Percentiles rank a stretch among this genome's conserved stretches.
Conservation (phyloP, 2,888 invertebrate genomes). For the Xylophagus ater region DNA sequence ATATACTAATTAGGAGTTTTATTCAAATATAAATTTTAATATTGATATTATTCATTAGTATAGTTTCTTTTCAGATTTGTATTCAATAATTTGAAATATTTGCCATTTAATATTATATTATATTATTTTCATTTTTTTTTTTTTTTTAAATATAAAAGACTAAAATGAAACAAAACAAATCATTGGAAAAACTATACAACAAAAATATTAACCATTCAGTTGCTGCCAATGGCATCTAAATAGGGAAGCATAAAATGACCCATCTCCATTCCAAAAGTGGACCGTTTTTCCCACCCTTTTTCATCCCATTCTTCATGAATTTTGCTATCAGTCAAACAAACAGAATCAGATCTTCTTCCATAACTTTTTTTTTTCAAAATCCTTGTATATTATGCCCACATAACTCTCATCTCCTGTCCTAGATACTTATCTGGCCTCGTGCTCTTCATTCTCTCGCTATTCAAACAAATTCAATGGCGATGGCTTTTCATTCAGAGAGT, state of each 20-base stretch:
- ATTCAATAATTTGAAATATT: no score
- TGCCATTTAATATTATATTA: no score
- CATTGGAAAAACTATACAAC: no score
- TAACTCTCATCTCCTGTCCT: conserved; percentile 17
- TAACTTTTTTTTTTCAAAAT: conserved; percentile 15
- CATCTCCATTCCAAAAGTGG: not conserved
- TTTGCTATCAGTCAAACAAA: conserved; percentile 14
- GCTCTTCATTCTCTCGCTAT: conserved; percentile 18
- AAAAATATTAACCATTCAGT: not conserved
- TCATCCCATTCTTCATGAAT: not conserved
- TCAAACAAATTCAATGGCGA: conserved; percentile 17
- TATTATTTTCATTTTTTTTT: no score
- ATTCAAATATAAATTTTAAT: no score
- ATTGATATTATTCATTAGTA: no score
- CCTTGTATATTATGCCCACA: conserved; percentile 17
- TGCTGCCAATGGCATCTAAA: not conserved
- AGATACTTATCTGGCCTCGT: conserved; percentile 18
- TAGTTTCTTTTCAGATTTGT: no score
- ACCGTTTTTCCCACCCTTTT: not conserved
- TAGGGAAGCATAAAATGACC: not conserved
- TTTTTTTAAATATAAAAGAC: no score
- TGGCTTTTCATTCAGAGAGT: conserved; percentile 18
- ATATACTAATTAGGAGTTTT: no score
- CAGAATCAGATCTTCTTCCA: conserved; percentile 16
- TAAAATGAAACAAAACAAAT: no score